These are phyloP conservation scores for Atta cephalotes DNA, from an alignment of 1,140 invertebrate species.

Conservation along the genomic window DNA sequence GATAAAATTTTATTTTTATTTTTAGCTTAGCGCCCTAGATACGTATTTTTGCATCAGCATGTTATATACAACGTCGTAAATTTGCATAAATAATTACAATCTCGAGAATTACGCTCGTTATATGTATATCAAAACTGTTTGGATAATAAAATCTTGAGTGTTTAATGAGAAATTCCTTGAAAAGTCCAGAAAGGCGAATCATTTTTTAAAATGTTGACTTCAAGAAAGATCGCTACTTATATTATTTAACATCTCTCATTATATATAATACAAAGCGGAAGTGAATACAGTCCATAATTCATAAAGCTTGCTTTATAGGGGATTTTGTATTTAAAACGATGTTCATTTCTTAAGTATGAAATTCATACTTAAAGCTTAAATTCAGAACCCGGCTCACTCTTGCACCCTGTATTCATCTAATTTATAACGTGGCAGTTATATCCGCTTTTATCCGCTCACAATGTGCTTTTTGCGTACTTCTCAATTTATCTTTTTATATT, in stretches of 20 bases:
- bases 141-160: background rate
- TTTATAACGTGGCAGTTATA: background rate
- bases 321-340: background rate
- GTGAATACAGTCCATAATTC: background rate
- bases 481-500: background rate
- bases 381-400: background rate
- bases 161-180: background rate
- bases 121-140: background rate
- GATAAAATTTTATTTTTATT: conserved; percentile 5
- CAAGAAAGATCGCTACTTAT: background rate
- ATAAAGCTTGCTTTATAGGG: background rate
- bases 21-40: background rate
- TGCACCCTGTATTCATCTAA: background rate
- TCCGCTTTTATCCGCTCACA: background rate
- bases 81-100: background rate
- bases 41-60: background rate
- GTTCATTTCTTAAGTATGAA: background rate
- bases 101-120: background rate
- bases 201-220: background rate
- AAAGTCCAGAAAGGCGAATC: background rate
- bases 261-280: background rate
- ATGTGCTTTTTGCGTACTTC: background rate
- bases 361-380: background rate
- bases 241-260: background rate
- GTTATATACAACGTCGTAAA: background rate